Base-by-base conservation (phyloP, 2,113 vertebrate genomes). In the Oceanites oceanicus region DNA sequence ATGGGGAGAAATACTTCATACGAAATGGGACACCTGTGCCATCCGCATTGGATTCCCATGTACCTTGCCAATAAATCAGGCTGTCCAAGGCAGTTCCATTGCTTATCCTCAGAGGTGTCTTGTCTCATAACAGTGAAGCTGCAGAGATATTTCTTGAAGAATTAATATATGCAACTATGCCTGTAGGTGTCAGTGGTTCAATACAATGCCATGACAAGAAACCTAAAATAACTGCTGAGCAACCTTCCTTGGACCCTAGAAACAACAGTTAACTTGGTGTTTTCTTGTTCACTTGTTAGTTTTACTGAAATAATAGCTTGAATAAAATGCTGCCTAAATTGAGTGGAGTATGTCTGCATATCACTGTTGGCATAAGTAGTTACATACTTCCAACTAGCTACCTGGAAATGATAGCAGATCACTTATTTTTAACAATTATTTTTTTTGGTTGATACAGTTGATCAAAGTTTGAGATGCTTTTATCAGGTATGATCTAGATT, bases 171-270 rank as follows among this genome's bases (percentile, higher is more conserved):
- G n/a, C 72, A 80, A 2, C 66, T 77, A 14, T 84, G 72, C 59
- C 59, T 94, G 50, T 66, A 90, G 88, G 65, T 96, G 40, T 94
- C 75, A 83, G 82, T 79, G 62, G 44, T 79, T 96, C 58, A 76
- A 45, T 88, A 58, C 36, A 92, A 1, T 40, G 56, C 25, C 52
- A n/a, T 18, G 12, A 53, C 19, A 76, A 65, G 55, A 91, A 86
- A 79, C 21, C 15, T 80, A 4, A 92, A 83, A 40, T 32, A 88
- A 21, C 29, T 70, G 30, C 50, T 84, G 38, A 70, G 8, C 23
- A 75, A 8, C 55, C 25, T 95, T 76, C 32, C 50, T 66, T 88
- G 55, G 18, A 80, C 34, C 56, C 25, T 38, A 50, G 68, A 55
- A 94, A 59, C 15, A 84, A 17, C 21, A 42, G 15, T 32, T 73